These are phyloP conservation scores for Ophioderma brevispina DNA, from an alignment of 35 echinoderm and acorn worm species.

Conservation along the genomic window DNA sequence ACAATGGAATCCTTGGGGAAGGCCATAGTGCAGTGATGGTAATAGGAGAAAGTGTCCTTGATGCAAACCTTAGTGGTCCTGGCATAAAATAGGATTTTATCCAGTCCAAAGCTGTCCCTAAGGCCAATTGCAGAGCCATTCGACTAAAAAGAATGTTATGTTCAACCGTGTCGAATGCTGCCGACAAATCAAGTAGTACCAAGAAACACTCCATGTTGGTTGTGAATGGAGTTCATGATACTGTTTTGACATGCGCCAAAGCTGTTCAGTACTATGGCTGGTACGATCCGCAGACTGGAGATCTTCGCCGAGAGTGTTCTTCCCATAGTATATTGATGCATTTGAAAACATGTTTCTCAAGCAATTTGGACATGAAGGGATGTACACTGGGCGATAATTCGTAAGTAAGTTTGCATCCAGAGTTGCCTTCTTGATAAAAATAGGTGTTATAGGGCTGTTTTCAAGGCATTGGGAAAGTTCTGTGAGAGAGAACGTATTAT, in stretches of 20 bases:
- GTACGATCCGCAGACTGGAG: background rate
- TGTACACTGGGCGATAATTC: background rate
- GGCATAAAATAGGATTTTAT: background rate
- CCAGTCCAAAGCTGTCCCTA: background rate
- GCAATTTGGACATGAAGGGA: background rate
- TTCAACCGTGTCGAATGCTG: background rate
- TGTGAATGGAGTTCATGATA: background rate
- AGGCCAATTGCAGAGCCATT: background rate
- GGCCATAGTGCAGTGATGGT: background rate
- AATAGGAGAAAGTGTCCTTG: background rate
- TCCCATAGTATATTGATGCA: background rate
- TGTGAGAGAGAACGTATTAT: background rate
- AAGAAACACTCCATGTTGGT: background rate
- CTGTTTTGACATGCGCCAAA: background rate
- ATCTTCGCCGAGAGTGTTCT: background rate
- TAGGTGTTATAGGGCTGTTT: background rate
- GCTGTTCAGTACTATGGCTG: background rate
- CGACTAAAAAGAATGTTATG: no score
- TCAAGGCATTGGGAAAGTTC: background rate
- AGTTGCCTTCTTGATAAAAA: background rate
- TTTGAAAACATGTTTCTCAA: no score
- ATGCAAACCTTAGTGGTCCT: no score
- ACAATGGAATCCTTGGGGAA: background rate
- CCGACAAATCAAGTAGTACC: background rate
- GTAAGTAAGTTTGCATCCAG: background rate